Evolutionary conservation across 37 sponge, comb jelly and placozoan genomes (phyloP), one percentile per base, ranked within the genome.

Genomic region (Halisarca cf. caerulea): DNA sequence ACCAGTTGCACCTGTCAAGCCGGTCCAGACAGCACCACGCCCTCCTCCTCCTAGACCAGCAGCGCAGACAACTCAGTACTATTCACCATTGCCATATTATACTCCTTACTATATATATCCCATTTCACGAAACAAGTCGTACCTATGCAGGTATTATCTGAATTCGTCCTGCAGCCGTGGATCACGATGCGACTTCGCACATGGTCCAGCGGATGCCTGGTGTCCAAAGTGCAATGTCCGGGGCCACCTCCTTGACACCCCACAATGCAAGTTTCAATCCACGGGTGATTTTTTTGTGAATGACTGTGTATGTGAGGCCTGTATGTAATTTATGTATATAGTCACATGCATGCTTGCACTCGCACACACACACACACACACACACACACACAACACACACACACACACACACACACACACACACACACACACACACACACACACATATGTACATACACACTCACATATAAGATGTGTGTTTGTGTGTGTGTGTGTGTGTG

Each of bases 351-450:
- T 27, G 30, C 30, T 20, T 62, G 64, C 64, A 62, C 23, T 5
- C 64, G 15, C 64, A 62, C 64, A 62, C 23, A 62, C 30, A 62
- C 64, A 20, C 64, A 62, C 15, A 23, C 64, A 15, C 30, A 62
- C 23, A 62, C 23, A 15, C 64, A 62, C 64, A 62, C 64, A 62
- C 30, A 62, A 6, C n/a, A 62, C 64, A 62, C 30, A 62, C 64
- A 62, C 64, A 62, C 64, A 62, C 64, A 62, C 64, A 62, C 30
- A 23, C 64, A 62, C 64, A 15, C 64, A 62, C 64, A 15, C 30
- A 62, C 64, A 15, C 64, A 62, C 64, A 15, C 64, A 62, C 23
- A 15, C 64, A 62, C 64, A 15, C 64, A 62, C 64, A 15, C 64
- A 62, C 30, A 62, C 64, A 62, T 15, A 27, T 23, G 15, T 7